A percentile compares a stretch with the other conserved stretches of the same genome.
These are phyloP conservation scores for Hemiscyllium ocellatum DNA, from an alignment of 2,113 vertebrate genomes.

Conservation along the genomic window DNA sequence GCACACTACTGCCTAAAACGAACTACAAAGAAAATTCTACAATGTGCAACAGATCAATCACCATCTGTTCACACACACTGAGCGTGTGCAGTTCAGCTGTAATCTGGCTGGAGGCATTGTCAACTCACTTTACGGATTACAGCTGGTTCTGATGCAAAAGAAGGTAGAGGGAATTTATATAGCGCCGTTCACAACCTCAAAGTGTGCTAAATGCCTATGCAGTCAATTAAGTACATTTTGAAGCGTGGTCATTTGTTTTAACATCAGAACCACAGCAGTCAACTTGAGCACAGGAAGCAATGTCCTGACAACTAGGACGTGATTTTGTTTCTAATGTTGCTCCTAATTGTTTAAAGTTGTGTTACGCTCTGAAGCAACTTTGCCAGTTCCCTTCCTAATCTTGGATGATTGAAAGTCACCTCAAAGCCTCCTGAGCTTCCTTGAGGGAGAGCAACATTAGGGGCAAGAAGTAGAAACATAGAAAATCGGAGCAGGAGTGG, in stretches of 20 bases:
- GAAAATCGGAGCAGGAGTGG: no score
- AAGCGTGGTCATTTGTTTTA: neutral
- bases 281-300: neutral
- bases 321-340: no score
- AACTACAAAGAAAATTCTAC: neutral
- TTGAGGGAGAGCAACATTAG: no score
- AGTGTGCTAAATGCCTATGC: neutral
- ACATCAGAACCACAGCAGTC: neutral
- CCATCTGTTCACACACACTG: neutral
- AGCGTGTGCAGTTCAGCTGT: neutral
- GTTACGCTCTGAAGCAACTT: neutral
- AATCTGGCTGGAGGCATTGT: neutral
- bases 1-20: neutral
- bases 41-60: neutral
- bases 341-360: no score
- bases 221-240: neutral
- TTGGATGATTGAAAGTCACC: no score
- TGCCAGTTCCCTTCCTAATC: neutral
- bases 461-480: no score
- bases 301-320: no score
- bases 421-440: no score
- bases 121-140: neutral
- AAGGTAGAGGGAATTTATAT: neutral
- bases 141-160: neutral
- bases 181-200: no score